A percentile compares a stretch with the other conserved stretches of the same genome.
Evolutionary conservation across 2,113 vertebrate genomes (phyloP).

Genomic region (Marmota monax): DNA sequence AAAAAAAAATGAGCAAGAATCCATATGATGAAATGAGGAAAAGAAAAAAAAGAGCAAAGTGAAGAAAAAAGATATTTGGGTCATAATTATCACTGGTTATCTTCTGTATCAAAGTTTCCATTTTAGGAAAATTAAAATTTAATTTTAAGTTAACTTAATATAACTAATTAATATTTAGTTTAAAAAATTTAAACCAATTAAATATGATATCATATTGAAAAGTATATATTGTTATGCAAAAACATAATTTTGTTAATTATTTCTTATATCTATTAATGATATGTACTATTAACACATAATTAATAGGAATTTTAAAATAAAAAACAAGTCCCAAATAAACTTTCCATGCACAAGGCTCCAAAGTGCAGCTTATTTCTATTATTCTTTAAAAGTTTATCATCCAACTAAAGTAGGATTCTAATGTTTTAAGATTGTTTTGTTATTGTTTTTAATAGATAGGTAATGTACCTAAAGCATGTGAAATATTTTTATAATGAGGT

Average conservation of each 20-base stretch:
- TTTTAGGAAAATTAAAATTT: constrained; percentile 22
- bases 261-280: neutral
- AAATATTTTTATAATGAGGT: constrained; percentile 76
- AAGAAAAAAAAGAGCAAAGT: neutral
- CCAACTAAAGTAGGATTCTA: neutral
- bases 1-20: neutral
- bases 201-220: neutral
- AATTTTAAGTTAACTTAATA: neutral
- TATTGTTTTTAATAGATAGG: constrained; percentile 66
- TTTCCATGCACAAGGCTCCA: neutral
- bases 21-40: neutral
- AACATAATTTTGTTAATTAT: neutral
- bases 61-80: neutral
- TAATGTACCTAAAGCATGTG: constrained; percentile 41
- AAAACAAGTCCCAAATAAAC: neutral
- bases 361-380: constrained; percentile 22
- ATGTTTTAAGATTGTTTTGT: constrained; percentile 41
- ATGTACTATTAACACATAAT: neutral
- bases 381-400: constrained; percentile 30
- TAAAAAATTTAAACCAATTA: neutral
- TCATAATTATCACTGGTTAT: neutral
- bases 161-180: neutral
- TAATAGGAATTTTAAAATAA: neutral
- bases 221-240: neutral
- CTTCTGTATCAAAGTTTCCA: neutral